Evolutionary conservation across 2,797 vertebrate genomes (phyloP).

Genomic region (Lophotriccus pileatus): DNA sequence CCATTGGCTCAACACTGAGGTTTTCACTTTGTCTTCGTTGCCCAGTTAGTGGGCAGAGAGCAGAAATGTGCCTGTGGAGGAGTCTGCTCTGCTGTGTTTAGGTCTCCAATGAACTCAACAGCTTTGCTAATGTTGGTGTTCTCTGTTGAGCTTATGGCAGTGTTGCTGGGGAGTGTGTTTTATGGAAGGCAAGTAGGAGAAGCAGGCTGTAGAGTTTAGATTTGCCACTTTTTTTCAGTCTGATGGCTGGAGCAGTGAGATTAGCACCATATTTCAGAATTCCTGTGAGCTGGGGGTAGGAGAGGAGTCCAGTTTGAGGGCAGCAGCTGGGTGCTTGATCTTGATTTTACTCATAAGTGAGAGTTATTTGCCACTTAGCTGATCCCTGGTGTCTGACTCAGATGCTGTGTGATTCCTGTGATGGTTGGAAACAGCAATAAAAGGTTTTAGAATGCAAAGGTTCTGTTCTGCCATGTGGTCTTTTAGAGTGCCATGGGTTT

Average conservation of each 20-base stretch:
- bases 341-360: background rate
- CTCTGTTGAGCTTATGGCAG: background rate
- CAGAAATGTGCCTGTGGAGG: background rate
- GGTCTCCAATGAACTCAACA: background rate
- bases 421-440: conserved; percentile 49
- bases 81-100: background rate
- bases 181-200: background rate
- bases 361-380: conserved; percentile 57
- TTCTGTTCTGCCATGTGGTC: conserved; percentile 12
- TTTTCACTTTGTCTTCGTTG: conserved; percentile 29
- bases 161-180: background rate
- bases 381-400: conserved; percentile 13
- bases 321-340: conserved; percentile 35
- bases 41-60: conserved; percentile 41
- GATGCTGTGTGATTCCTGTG: conserved; percentile 8
- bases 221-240: background rate
- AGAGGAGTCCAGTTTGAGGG: conserved; percentile 21
- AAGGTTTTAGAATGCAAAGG: conserved; percentile 43
- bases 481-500: conserved; percentile 2
- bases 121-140: background rate
- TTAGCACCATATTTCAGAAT: conserved; percentile 17
- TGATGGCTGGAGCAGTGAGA: background rate
- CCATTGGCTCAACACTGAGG: background rate
- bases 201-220: background rate
- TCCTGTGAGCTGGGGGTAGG: background rate